Base-by-base conservation (phyloP, 2,888 invertebrate species). In the Drosophila buzzatii region DNA sequence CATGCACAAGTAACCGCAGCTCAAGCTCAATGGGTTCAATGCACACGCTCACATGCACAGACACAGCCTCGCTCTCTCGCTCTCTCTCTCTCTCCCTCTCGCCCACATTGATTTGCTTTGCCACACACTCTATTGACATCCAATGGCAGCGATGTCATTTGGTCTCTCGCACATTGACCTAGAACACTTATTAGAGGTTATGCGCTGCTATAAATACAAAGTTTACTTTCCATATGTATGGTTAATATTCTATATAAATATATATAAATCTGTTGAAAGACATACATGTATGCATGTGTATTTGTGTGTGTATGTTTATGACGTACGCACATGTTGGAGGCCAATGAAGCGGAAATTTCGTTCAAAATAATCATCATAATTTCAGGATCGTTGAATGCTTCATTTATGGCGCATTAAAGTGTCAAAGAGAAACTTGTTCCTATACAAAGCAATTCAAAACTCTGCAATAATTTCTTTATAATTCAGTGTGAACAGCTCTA, bases 141-240 rank as follows among this genome's bases (percentile, higher is more conserved):
- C 73, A 73, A 44, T 59, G 66, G 33, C 65, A 74, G 86, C 80
- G 87, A 47, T 86, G 82, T 86, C 72, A 82, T 31, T 49, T 70
- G 76, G 41, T 53, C 58, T 53, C 58, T 55, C 71, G 65, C 78
- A 69, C 66, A 82, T 74, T 85, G 85, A 85, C 85, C 85, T 85
- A 85, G 85, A 85, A 75, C 79, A 79, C 64, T 65, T 72, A 62
- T 87, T 85, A 73, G 81, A 85, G 85, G 88, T 85, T 85, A 76
- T 70, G 73, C 35, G 44, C 16, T n/a, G 57, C 70, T 85, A 85
- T 85, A 71, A 71, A 70, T 85, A n/a, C n/a, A n/a, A n/a, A 85
- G 83, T 68, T 52, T 14, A 39, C 61, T 68, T 41, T 55, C 41
- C 71, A 57, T 66, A 56, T 59, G 64, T 56, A 41, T 45, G 57